Conservation (phyloP, 2,113 vertebrate genomes). For the Equus quagga region DNA sequence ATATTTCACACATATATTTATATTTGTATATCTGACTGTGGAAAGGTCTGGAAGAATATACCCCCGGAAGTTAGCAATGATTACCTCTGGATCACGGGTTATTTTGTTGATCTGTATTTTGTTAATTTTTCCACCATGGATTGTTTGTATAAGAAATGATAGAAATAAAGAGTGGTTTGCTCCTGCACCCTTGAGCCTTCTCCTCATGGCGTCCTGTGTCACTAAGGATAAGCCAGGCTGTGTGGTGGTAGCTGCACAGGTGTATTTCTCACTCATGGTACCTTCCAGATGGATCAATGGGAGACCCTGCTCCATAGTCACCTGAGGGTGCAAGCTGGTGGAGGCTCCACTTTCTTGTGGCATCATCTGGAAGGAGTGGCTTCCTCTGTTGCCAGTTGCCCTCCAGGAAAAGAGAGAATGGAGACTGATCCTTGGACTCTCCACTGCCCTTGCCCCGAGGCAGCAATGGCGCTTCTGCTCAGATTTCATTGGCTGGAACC, state of each 20-base stretch:
- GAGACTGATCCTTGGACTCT: not conserved
- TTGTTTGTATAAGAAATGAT: too few relatives aligned
- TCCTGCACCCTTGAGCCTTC: too few relatives aligned
- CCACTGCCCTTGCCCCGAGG: not conserved
- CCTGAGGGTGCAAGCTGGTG: not conserved
- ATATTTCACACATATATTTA: not conserved
- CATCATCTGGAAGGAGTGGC: not conserved
- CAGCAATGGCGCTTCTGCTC: not conserved
- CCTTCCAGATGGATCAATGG: too few relatives aligned
- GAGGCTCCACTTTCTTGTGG: not conserved
- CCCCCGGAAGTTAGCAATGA: not conserved
- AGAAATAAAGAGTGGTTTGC: too few relatives aligned
- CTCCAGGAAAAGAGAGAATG: not conserved
- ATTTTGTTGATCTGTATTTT: not conserved
- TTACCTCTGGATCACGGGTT: not conserved
- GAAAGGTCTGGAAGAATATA: not conserved
- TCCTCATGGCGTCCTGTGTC: too few relatives aligned
- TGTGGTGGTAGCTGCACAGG: too few relatives aligned
- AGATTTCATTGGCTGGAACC: too few relatives aligned
- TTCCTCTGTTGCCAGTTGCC: not conserved
- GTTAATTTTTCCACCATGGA: too few relatives aligned
- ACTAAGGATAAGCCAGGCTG: too few relatives aligned
- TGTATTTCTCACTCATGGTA: too few relatives aligned
- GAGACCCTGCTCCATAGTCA: too few relatives aligned
- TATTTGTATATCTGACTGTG: not conserved